Base-by-base conservation (phyloP, 2,888 invertebrate species). In the Ennomos erosarius region DNA sequence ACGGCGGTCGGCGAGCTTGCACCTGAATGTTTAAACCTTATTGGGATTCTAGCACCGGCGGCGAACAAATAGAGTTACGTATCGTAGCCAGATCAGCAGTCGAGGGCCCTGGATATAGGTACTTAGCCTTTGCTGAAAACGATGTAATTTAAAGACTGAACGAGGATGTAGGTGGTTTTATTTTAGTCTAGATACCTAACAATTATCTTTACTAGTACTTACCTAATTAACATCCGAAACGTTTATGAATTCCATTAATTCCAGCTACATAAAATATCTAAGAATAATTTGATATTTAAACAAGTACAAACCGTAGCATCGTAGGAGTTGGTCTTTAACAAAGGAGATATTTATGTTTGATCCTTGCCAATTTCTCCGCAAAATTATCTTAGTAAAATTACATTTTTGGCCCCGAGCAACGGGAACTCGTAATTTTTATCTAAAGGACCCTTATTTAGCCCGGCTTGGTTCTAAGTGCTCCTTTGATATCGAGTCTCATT, bases 401-500 rank as follows among this genome's bases (percentile, higher is more conserved):
- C 59, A 51, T 55, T 60, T 51, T 55, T 34, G 45, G 60, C 59
- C 59, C 38, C 45, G 10, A 58, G 62, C 52, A 37, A 37, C 34
- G 10, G 46, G n/a, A 42, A 46, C 60, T 61, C 66, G 16, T 60
- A 49, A 45, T 63, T 59, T 59, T 56, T 59, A 50, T 59, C 45
- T 64, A 49, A 62, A 55, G 58, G 53, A 59, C 61, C 55, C 48
- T 59, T 48, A 49, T 59, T 59, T 52, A 45, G 53, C 55, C 38
- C 35, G 56, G 38, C 50, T 47, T 48, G 53, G 42, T 58, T 45
- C 13, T 55, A 59, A 67, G 65, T 57, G 65, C 61, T 55, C 50
- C 50, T 63, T 65, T 63, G 53, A 65, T 61, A 63, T 56, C 49
- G 54, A 60, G 61, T 55, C 57, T 55, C 38, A 64, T 60, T 62